These are phyloP conservation scores for Macropis europaea DNA, from an alignment of 2,888 invertebrate species.

Conservation along the genomic window DNA sequence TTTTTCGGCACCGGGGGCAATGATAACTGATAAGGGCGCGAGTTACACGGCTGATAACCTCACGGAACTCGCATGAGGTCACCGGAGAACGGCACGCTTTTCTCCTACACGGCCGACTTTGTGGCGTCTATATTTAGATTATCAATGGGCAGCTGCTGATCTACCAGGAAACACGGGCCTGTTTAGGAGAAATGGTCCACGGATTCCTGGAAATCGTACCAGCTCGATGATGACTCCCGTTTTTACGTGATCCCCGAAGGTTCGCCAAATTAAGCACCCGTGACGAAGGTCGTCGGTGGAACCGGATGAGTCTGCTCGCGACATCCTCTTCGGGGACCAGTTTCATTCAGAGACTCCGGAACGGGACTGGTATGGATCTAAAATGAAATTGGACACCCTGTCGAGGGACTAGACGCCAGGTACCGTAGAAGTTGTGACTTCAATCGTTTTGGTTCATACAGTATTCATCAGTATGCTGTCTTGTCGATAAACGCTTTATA, in stretches of 20 bases:
- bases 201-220: conserved; percentile 37
- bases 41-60: conserved; percentile 56
- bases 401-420: too few species aligned
- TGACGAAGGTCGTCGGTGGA: too few species aligned
- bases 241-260: not conserved
- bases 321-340: too few species aligned
- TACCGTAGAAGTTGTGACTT: too few species aligned
- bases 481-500: too few species aligned
- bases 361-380: too few species aligned
- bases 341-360: too few species aligned
- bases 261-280: not conserved
- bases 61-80: conserved; percentile 48
- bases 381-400: too few species aligned
- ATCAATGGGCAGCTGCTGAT: conserved; percentile 54
- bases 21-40: conserved; percentile 54
- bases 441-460: too few species aligned
- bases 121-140: conserved; percentile 59
- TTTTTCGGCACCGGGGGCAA: conserved; percentile 32
- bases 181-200: conserved; percentile 31
- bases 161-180: conserved; percentile 43
- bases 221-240: not conserved
- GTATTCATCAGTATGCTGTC: too few species aligned
- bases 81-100: conserved; percentile 61
- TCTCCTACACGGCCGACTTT: conserved; percentile 37
- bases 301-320: too few species aligned